Conservation (phyloP, 1,140 invertebrate species). For the Bombus consobrinus region DNA sequence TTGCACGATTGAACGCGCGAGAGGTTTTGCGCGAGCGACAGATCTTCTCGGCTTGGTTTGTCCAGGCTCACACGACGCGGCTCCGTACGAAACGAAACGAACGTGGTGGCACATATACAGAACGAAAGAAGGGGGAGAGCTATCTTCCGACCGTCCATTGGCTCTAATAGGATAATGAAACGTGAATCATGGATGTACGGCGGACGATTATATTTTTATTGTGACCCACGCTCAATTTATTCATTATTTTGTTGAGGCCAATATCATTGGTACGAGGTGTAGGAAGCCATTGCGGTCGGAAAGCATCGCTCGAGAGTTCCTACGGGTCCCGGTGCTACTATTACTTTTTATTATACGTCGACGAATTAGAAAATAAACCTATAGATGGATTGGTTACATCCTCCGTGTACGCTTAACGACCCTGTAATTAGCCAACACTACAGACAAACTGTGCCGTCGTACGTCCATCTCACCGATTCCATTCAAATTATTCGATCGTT, state of each 20-base stretch:
- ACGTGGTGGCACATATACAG: slow-evolving; percentile 47
- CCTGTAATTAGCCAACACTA: slow-evolving; percentile 11
- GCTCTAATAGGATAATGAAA: slow-evolving; percentile 78
- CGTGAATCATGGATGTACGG: slow-evolving; percentile 76
- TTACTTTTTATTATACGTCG: slow-evolving; percentile 39
- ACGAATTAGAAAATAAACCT: slow-evolving; percentile 48
- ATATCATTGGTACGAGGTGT: slow-evolving; percentile 75
- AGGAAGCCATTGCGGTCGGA: slow-evolving; percentile 65
- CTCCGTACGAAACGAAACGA: slow-evolving; percentile 52
- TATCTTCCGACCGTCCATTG: slow-evolving; percentile 73
- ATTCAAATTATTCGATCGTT: neutral
- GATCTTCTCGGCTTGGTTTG: slow-evolving; percentile 43
- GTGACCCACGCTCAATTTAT: slow-evolving; percentile 76
- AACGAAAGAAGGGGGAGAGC: slow-evolving; percentile 60
- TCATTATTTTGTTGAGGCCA: slow-evolving; percentile 78
- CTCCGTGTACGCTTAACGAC: slow-evolving; percentile 31
- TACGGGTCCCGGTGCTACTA: slow-evolving; percentile 29
- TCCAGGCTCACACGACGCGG: slow-evolving; percentile 57
- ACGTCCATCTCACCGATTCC: neutral
- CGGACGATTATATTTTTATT: slow-evolving; percentile 76
- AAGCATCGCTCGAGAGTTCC: slow-evolving; percentile 58
- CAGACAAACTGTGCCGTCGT: neutral
- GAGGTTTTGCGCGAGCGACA: slow-evolving; percentile 26
- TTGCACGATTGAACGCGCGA: slow-evolving; percentile 40
- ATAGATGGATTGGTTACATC: slow-evolving; percentile 41